A percentile compares a stretch with the other conserved stretches of the same genome.
These are phyloP conservation scores for Drosophila arawakana DNA, from an alignment of 1,140 invertebrate genomes.

Conservation along the genomic window DNA sequence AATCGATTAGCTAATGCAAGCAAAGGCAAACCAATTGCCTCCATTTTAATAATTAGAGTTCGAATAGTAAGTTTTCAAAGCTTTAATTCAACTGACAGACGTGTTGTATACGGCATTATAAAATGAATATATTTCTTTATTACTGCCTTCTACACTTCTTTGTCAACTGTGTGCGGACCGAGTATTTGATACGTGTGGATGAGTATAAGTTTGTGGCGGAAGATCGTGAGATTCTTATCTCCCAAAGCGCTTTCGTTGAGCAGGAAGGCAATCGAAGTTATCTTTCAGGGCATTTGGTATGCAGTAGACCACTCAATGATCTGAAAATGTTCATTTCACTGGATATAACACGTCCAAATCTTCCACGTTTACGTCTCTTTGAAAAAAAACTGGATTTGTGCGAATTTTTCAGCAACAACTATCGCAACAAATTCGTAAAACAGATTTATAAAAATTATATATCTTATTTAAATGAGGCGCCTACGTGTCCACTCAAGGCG, in stretches of 20 bases:
- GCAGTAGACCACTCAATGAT: conserved; percentile 39
- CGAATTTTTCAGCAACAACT: conserved; percentile 48
- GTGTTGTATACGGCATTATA: neutral
- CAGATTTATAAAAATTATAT: conserved; percentile 46
- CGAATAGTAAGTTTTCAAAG: neutral
- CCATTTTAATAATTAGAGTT: neutral
- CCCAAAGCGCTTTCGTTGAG: conserved; percentile 48
- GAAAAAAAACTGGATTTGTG: conserved; percentile 54
- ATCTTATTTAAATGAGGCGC: conserved; percentile 38
- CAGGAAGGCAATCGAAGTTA: conserved; percentile 66
- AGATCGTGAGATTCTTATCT: conserved; percentile 39
- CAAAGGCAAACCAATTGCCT: neutral
- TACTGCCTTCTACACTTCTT: conserved; percentile 17
- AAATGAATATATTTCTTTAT: conserved; percentile 18
- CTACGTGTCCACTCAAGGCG: conserved; percentile 50
- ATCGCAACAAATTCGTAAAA: conserved; percentile 58
- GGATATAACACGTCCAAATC: conserved; percentile 41
- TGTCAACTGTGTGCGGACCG: conserved; percentile 8
- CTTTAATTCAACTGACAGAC: neutral
- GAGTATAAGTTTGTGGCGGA: conserved; percentile 43
- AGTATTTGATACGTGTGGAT: conserved; percentile 48
- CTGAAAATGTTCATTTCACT: conserved; percentile 33
- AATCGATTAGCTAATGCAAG: conserved; percentile 3
- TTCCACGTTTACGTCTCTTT: conserved; percentile 53
- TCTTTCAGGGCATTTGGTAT: conserved; percentile 51